Conservation (phyloP, 2,113 vertebrate species). For the Thinocorus orbignyianus region DNA sequence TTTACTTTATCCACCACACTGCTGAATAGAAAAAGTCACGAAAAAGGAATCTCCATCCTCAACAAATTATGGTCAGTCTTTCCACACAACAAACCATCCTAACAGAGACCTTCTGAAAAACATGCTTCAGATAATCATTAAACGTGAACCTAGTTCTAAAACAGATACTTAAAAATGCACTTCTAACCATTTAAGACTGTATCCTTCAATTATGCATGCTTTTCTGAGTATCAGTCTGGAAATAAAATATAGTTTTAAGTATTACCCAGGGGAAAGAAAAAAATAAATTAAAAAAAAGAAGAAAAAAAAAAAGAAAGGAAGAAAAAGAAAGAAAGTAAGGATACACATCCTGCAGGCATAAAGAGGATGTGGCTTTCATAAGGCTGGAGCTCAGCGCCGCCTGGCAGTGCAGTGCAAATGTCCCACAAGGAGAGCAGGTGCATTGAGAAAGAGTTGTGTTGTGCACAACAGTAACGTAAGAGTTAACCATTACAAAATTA, state of each 20-base stretch:
- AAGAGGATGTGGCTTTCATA: background rate
- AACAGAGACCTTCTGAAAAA: background rate
- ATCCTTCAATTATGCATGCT: background rate
- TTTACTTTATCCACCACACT: background rate
- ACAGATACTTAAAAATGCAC: background rate
- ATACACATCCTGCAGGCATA: background rate
- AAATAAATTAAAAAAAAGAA: no score
- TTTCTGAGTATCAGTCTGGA: background rate
- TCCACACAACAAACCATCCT: background rate
- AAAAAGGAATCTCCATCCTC: background rate
- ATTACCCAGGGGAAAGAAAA: background rate
- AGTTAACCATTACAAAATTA: background rate
- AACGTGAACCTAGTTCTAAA: background rate
- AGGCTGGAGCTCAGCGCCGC: background rate
- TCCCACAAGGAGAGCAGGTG: rapidly evolving
- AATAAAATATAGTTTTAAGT: background rate
- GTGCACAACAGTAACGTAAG: rapidly evolving
- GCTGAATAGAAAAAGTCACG: background rate
- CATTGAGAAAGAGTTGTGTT: rapidly evolving
- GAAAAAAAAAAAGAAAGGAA: no score
- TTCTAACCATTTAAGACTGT: background rate
- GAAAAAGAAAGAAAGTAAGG: background rate
- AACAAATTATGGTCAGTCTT: background rate
- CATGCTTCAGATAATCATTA: background rate
- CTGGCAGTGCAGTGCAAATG: background rate